Percentiles rank a stretch among this genome's conserved stretches.
These are phyloP conservation scores for Eupeodes latifasciatus DNA, from an alignment of 2,888 invertebrate genomes.

Conservation along the genomic window DNA sequence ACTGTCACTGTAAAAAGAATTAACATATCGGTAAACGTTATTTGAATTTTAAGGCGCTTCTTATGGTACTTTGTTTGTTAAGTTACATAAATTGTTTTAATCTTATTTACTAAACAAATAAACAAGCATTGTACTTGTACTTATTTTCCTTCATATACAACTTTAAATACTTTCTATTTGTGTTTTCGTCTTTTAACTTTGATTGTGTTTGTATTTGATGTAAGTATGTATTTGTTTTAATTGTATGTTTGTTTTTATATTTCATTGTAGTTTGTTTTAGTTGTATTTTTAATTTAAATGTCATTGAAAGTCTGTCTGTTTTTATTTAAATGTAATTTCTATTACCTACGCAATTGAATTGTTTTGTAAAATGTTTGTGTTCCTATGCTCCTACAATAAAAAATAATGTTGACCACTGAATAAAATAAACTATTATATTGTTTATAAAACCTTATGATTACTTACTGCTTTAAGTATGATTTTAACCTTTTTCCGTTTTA, in stretches of 20 bases:
- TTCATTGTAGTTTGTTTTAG: conserved; percentile 24
- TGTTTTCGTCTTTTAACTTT: conserved; percentile 35
- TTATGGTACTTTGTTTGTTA: conserved; percentile 60
- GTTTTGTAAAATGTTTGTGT: conserved; percentile 22
- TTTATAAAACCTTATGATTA: too few species aligned
- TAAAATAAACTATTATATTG: too few species aligned
- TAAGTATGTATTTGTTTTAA: conserved; percentile 64
- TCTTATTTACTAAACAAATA: not conserved
- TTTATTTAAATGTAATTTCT: conserved; percentile 26
- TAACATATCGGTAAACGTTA: not conserved
- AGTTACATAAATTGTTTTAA: not conserved
- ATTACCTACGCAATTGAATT: conserved; percentile 17
- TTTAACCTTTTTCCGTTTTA: too few species aligned
- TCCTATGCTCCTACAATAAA: not conserved
- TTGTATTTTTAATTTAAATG: conserved; percentile 29
- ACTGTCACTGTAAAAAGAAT: not conserved
- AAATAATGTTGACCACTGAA: too few species aligned
- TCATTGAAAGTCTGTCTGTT: conserved; percentile 44
- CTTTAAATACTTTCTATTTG: conserved; percentile 24
- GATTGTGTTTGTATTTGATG: conserved; percentile 69
- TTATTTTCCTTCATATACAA: not conserved
- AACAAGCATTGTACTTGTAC: not conserved
- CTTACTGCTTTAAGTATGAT: too few species aligned
- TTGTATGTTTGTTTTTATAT: conserved; percentile 45
- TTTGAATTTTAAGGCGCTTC: conserved; percentile 38